Percentiles rank a stretch among this genome's conserved stretches.
These are phyloP conservation scores for Leptonema lineaticorne DNA, from an alignment of 1,140 invertebrate genomes.

Conservation along the genomic window DNA sequence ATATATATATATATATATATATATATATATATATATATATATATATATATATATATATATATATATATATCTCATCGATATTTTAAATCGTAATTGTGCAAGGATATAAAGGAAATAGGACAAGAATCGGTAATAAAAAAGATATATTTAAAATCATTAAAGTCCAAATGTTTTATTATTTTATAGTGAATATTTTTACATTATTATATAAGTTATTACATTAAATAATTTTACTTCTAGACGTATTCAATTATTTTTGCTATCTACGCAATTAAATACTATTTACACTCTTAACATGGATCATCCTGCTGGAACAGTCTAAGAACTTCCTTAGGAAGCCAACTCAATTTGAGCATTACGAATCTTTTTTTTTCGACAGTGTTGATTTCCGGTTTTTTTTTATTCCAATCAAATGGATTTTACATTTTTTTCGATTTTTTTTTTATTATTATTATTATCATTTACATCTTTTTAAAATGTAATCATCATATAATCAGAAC, in stretches of 20 bases:
- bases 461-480: no score
- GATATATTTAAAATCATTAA: slow-evolving; percentile 9
- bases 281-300: slow-evolving; percentile 36
- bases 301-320: slow-evolving; percentile 15
- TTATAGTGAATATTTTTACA: slow-evolving; percentile 35
- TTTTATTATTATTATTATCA: no score
- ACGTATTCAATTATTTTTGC: slow-evolving; percentile 41
- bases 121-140: neutral
- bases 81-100: no score
- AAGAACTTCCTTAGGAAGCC: slow-evolving; percentile 13
- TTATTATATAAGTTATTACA: slow-evolving; percentile 42
- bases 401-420: neutral
- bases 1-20: no score
- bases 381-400: slow-evolving; percentile 17
- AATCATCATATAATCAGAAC: slow-evolving; percentile 26
- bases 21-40: no score
- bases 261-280: slow-evolving; percentile 39
- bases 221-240: slow-evolving; percentile 42
- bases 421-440: neutral
- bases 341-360: slow-evolving; percentile 38
- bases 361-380: slow-evolving; percentile 21
- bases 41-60: no score
- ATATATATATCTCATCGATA: no score
- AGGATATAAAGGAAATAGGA: slow-evolving; percentile 1
- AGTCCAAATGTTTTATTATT: slow-evolving; percentile 41